A percentile compares a stretch with the other conserved stretches of the same genome.
Evolutionary conservation across 1,140 invertebrate genomes (phyloP).

Genomic region (Drosophila ironensis): DNA sequence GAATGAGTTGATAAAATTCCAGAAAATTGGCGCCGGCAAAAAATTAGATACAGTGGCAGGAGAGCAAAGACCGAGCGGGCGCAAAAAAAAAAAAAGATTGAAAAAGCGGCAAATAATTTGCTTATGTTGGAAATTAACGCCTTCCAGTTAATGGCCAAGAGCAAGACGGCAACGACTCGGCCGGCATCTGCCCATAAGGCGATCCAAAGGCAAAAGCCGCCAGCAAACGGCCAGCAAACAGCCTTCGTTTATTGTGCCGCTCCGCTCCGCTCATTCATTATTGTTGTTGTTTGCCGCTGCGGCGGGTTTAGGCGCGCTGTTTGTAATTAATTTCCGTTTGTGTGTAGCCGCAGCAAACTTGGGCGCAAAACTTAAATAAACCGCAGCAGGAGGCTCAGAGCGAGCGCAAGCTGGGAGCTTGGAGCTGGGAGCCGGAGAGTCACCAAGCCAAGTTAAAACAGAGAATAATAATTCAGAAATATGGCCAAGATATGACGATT

Average conservation of each 20-base stretch:
- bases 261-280: conserved; percentile 71
- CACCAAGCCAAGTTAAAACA: conserved; percentile 22
- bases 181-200: conserved; percentile 19
- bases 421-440: neutral
- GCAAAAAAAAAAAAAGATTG: conserved; percentile 5
- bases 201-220: neutral
- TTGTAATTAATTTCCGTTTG: conserved; percentile 80
- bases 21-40: conserved; percentile 58
- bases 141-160: conserved; percentile 59
- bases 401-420: too few relatives aligned
- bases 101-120: conserved; percentile 46
- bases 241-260: conserved; percentile 68
- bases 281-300: conserved; percentile 34
- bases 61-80: neutral
- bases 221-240: conserved; percentile 39
- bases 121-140: conserved; percentile 57
- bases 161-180: conserved; percentile 12
- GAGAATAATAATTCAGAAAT: neutral
- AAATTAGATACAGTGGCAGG: conserved; percentile 9
- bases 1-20: conserved; percentile 65
- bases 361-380: conserved; percentile 63
- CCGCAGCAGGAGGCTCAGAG: conserved; percentile 51
- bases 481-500: conserved; percentile 5
- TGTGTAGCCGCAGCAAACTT: conserved; percentile 71
- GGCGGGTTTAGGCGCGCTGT: conserved; percentile 67